Evolutionary conservation across 2,888 invertebrate species (phyloP).

Genomic region (Gastrophysa polygoni): DNA sequence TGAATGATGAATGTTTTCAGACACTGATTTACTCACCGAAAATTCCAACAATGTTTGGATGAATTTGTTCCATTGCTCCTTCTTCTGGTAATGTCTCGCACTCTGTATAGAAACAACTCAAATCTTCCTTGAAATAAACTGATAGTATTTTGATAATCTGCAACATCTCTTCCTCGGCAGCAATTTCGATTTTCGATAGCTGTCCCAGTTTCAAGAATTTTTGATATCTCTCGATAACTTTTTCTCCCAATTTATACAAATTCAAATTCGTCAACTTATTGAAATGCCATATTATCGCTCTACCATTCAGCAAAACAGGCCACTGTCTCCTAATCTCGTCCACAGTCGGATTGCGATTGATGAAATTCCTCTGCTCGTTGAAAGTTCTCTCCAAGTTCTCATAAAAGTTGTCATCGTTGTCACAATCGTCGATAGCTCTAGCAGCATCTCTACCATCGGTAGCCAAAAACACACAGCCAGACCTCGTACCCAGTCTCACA

Average conservation of each 20-base stretch:
- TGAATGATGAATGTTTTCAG: not conserved
- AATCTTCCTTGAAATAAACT: slow-evolving; percentile 25
- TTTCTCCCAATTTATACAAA: not conserved
- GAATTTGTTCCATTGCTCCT: not conserved
- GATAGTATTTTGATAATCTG: slow-evolving; percentile 11
- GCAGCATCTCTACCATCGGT: not conserved
- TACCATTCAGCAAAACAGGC: slow-evolving; percentile 8
- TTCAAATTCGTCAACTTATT: slow-evolving; percentile 17
- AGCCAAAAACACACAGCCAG: not conserved
- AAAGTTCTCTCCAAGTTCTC: slow-evolving; percentile 18
- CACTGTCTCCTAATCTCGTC: not conserved
- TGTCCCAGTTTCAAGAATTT: slow-evolving; percentile 6
- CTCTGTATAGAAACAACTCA: slow-evolving; percentile 5
- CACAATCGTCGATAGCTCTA: not conserved
- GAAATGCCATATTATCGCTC: slow-evolving; percentile 16
- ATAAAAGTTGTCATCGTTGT: not conserved
- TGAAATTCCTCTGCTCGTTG: slow-evolving; percentile 22
- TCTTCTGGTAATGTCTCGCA: not conserved
- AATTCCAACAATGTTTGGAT: not conserved
- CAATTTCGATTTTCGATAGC: not conserved
- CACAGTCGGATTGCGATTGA: slow-evolving; percentile 9
- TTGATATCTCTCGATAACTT: slow-evolving; percentile 6
- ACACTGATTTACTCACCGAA: not conserved
- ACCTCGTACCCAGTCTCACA: not conserved
- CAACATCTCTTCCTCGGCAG: not conserved